These are phyloP conservation scores for Python bivittatus DNA, from an alignment of 2,113 vertebrate genomes.

Conservation along the genomic window DNA sequence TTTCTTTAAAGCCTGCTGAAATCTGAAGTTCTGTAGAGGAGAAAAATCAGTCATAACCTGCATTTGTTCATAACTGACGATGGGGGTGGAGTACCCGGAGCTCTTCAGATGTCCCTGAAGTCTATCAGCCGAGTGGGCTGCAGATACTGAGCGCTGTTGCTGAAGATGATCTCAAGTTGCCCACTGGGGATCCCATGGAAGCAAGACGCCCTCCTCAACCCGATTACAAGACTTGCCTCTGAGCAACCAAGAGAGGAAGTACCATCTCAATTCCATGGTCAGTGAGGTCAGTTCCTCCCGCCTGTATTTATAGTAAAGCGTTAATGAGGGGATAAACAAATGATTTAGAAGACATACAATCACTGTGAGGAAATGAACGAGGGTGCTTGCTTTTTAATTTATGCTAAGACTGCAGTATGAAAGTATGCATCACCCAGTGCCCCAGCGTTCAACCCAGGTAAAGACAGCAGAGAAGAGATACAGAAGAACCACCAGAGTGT, in stretches of 20 bases:
- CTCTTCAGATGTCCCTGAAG: neutral
- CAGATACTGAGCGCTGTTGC: too few species aligned
- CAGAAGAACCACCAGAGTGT: neutral
- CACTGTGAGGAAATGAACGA: neutral
- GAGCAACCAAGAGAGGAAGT: neutral
- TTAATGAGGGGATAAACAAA: neutral
- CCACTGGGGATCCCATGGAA: neutral
- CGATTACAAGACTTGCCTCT: neutral
- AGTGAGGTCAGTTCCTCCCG: neutral
- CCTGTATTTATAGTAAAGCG: neutral
- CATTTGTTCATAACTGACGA: neutral
- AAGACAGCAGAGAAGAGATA: too few species aligned
- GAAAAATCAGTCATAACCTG: neutral
- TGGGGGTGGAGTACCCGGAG: too few species aligned
- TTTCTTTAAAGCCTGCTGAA: constrained; percentile 86
- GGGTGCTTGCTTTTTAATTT: neutral
- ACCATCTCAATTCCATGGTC: neutral
- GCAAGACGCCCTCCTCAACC: too few species aligned
- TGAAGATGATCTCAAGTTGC: too few species aligned
- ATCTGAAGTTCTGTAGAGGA: constrained; percentile 69
- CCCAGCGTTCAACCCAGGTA: neutral
- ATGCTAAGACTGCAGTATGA: neutral
- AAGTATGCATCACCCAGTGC: neutral
- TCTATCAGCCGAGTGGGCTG: too few species aligned
- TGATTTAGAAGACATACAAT: neutral